Base-by-base conservation (phyloP, 2,113 vertebrate genomes). In the Sylvietta virens region DNA sequence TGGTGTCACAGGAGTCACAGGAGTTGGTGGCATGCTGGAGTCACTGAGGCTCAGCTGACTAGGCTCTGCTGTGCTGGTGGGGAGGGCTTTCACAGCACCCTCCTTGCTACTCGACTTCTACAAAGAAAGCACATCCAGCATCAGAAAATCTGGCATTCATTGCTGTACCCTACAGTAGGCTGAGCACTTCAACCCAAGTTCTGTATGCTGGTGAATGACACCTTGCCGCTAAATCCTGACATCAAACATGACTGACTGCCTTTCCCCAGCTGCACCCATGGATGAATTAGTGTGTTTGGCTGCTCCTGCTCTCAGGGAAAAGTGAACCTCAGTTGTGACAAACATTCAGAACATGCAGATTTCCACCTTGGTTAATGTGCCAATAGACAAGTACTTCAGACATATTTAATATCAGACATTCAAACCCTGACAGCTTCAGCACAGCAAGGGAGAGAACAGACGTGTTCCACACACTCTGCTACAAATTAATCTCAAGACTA, bases 101-200 rank as follows among this genome's bases (percentile, higher is more conserved):
- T 99, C 99, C 96, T 99, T 99, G 96, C 93, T 98, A 47, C 96
- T 96, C 6, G 99, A 98, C 95, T 99, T 99, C 99, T 99, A 90
- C 62, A 96, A 94, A 42, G 88, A 62, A 51, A 93, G 8, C 56
- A 92, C 0, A 13, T 26, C 13, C 58, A 42, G 39, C 23, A 51
- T 48, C 30, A 67, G 17, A 66, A 47, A 72, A 62, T 61, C 7
- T 4, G 27, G 9, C 1, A 22, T 40, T 35, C 51, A 54, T 1
- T 58, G 53, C 51, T 95, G 45, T 53, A 33, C 28, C 4, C 26
- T 11, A 35, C 13, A 47, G 33, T 0, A 27, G 57, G 40, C 53
- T 23, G 37, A 90, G 66, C 14, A 23, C 31, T 31, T 61, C 3
- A 76, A 35, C 27, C 13, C 1, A 22, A 67, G 12, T 10, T 83